A percentile compares a stretch with the other conserved stretches of the same genome.
These are phyloP conservation scores for Acleris cristana DNA, from an alignment of 2,888 invertebrate species.

Conservation along the genomic window DNA sequence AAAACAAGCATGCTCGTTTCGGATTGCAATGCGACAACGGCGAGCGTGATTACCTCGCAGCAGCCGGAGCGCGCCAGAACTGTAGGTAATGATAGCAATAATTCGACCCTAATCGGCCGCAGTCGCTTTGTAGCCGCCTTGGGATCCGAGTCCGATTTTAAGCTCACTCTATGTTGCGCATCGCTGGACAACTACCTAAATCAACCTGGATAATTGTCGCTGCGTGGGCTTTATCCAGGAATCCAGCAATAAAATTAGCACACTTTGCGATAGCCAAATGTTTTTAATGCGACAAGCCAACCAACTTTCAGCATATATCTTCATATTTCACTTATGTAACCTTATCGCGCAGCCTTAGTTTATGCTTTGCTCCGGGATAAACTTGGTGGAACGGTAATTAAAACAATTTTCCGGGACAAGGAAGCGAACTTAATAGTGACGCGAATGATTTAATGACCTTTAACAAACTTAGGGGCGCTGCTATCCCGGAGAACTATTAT, in stretches of 20 bases:
- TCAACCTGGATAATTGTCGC: constrained; percentile 70
- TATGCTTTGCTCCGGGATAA: constrained; percentile 48
- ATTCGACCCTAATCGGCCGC: constrained; percentile 80
- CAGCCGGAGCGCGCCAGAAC: constrained; percentile 59
- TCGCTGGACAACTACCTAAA: constrained; percentile 75
- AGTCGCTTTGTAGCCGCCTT: constrained; percentile 77
- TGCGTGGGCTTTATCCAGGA: constrained; percentile 58
- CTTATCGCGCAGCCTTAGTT: constrained; percentile 26
- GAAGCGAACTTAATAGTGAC: constrained; percentile 62
- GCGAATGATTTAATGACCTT: constrained; percentile 75
- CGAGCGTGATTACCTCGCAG: constrained; percentile 66
- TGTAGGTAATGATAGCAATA: constrained; percentile 78
- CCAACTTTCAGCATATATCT: constrained; percentile 22
- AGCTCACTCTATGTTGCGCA: constrained; percentile 75
- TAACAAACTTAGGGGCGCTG: constrained; percentile 62
- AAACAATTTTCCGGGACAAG: constrained; percentile 68
- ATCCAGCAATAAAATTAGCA: constrained; percentile 47
- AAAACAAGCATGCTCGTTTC: constrained; percentile 55
- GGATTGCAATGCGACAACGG: constrained; percentile 59
- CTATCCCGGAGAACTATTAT: constrained; percentile 53
- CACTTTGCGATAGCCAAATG: constrained; percentile 7
- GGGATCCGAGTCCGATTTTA: constrained; percentile 77
- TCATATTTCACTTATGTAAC: constrained; percentile 33
- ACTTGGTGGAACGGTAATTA: constrained; percentile 60
- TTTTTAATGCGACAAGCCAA: background rate